Conservation (phyloP, 2,113 vertebrate genomes). For the Alouatta palliata region DNA sequence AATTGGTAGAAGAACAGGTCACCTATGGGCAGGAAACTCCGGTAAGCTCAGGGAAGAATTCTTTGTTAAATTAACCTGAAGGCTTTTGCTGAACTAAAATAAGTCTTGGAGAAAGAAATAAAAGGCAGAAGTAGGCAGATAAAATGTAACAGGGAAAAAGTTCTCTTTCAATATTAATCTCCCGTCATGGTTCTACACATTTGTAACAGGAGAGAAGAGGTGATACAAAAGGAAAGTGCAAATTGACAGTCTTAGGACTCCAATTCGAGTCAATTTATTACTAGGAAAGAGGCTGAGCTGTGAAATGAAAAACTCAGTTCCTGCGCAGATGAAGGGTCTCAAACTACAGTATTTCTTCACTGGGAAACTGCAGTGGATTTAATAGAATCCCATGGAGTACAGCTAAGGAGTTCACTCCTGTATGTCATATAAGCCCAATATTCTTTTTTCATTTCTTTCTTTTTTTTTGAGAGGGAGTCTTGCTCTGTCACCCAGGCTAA, state of each 20-base stretch:
- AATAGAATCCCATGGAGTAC: neutral
- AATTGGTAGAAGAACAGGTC: constrained; percentile 55
- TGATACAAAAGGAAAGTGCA: constrained; percentile 54
- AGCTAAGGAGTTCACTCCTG: neutral
- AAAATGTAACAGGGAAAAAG: neutral
- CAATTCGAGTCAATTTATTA: constrained; percentile 77
- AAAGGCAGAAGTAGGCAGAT: constrained; percentile 13
- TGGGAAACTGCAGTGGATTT: neutral
- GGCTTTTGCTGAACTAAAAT: constrained; percentile 18
- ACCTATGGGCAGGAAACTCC: neutral
- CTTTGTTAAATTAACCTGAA: constrained; percentile 59
- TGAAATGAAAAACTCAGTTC: constrained; percentile 64
- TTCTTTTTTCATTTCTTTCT: too few relatives aligned
- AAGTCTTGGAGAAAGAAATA: constrained; percentile 55
- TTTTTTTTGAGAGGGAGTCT: too few relatives aligned
- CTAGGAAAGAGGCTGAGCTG: constrained; percentile 77
- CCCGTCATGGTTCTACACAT: constrained; percentile 11
- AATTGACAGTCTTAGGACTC: constrained; percentile 72
- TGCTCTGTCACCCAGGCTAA: too few relatives aligned
- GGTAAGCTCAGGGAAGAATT: neutral
- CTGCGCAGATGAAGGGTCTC: neutral
- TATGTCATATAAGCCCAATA: neutral
- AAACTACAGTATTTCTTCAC: neutral
- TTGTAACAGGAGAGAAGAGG: constrained; percentile 46
- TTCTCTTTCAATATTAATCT: constrained; percentile 62